Base-by-base conservation (phyloP, 53 echinoderm and acorn worm species). In the Holothuria leucospilota region DNA sequence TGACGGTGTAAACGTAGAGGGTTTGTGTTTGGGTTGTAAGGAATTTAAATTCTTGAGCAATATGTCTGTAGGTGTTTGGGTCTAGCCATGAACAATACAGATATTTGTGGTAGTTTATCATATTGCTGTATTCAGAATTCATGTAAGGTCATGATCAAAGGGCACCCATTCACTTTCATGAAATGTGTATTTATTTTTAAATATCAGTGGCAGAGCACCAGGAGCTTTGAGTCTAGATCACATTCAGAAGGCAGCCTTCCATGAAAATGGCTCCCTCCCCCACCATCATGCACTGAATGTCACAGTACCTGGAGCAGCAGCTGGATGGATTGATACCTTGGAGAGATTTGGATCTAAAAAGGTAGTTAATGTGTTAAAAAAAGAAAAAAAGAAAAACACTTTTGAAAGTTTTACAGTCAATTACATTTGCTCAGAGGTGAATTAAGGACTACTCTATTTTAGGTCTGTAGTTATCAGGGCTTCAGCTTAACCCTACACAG, bases 231-330 rank as follows among this genome's bases (percentile, higher is more conserved):
- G 75, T 29, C 86, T 94, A 2, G 94, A 90, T 46, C 11, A 8
- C 46, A 4, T 46, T 46, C 46, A 86, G 18, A 46, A 78, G 63
- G 88, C 88, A 59, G 96, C 94, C 30, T 96, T 51, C 52, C 82
- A 39, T 38, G 63, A 72, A 20, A 84, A 86, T 46, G 83, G 86
- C 24, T 87, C 67, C 20, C 73, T 91, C 15, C 96, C 96, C 30
- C n/a, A 6, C 0, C 39, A 52, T 59, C 96, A 96, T 69, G 91
- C 88, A 13, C 89, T 94, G 56, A 88, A 88, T 71, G 88, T 96
- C 28, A 96, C 92, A 15, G 94, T 96, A 25, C 96, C 96, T 14
- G 96, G 96, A 34, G 88, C 96, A 56, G 96, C 96, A 21, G 96
- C 96, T 34, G 93, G 92, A 63, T 96, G 94, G 96, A 60, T 94